Evolutionary conservation across 2,113 vertebrate species (phyloP).

Genomic region (Perognathus longimembris): DNA sequence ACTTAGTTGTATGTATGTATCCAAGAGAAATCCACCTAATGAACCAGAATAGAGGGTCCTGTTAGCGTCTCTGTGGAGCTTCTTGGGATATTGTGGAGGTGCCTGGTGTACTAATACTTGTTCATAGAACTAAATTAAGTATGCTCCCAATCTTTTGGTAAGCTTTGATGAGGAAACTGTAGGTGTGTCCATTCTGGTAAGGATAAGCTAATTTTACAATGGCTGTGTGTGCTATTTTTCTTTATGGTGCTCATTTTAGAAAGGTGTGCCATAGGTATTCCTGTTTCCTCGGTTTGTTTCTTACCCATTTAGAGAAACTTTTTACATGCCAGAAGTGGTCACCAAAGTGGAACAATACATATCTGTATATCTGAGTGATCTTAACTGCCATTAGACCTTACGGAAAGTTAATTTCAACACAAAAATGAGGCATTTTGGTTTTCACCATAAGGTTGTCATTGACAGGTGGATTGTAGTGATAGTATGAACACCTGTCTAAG

Average conservation of each 20-base stretch:
- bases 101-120: slow-evolving; percentile 15
- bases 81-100: not conserved
- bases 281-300: slow-evolving; percentile 36
- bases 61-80: slow-evolving; percentile 12
- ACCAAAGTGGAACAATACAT: slow-evolving; percentile 48
- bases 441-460: not conserved
- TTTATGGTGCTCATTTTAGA: not conserved
- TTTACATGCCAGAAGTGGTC: slow-evolving; percentile 39
- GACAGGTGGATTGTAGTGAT: not conserved
- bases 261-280: slow-evolving; percentile 13
- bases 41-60: not conserved
- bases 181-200: not conserved
- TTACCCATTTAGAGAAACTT: slow-evolving; percentile 49
- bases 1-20: not conserved
- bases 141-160: not conserved
- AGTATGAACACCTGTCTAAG: not conserved
- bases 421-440: slow-evolving; percentile 47
- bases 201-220: not conserved
- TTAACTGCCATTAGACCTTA: slow-evolving; percentile 51
- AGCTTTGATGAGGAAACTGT: slow-evolving; percentile 29
- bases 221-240: not conserved
- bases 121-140: slow-evolving; percentile 13
- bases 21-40: not conserved
- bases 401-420: slow-evolving; percentile 58
- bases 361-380: slow-evolving; percentile 39